Evolutionary conservation across 2,888 invertebrate genomes (phyloP), one percentile per base, ranked within the genome.

Genomic region (Acronicta leporina): DNA sequence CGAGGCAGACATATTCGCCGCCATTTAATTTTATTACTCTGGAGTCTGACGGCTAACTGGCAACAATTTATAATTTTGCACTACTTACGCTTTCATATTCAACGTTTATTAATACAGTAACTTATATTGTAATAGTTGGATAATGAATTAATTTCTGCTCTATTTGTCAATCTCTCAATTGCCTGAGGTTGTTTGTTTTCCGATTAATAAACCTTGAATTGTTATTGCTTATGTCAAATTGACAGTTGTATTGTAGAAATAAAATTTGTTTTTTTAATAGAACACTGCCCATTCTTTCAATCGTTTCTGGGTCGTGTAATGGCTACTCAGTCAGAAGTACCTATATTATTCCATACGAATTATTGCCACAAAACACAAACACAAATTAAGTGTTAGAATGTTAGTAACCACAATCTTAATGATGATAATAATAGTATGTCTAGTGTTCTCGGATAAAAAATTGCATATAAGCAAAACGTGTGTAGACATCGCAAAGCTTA

Each of bases 1-100:
- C 64, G 56, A 53, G 59, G 44, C 59, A 53, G 67, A 65, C 66
- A 72, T 54, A 66, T 68, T 78, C 49, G 61, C 64, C 54, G 60
- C 62, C 62, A 67, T 79, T 79, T 72, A 72, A 77, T 79, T 77
- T 77, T 65, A 77, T 69, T 55, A 65, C 63, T 44, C 27, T 40
- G 35, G 66, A 53, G 59, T 70, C 67, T 66, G 66, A 71, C 61
- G 49, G 63, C 48, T 33, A 60, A 61, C 47, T 60, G 58, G 57
- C 47, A 59, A 76, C 67, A 71, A 71, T 73, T 74, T 68, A 69
- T 65, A 77, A 63, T 63, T 66, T 64, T 61, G 58, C 64, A 55
- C 57, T 69, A 61, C 64, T 60, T 71, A 55, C 40, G 25, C 47
- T 63, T 61, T 71, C 52, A 58, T 60, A 58, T 16, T 38, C 52